A percentile compares a stretch with the other conserved stretches of the same genome.
Conservation (phyloP, 2,888 invertebrate species). For the Ctenicera cuprea region DNA sequence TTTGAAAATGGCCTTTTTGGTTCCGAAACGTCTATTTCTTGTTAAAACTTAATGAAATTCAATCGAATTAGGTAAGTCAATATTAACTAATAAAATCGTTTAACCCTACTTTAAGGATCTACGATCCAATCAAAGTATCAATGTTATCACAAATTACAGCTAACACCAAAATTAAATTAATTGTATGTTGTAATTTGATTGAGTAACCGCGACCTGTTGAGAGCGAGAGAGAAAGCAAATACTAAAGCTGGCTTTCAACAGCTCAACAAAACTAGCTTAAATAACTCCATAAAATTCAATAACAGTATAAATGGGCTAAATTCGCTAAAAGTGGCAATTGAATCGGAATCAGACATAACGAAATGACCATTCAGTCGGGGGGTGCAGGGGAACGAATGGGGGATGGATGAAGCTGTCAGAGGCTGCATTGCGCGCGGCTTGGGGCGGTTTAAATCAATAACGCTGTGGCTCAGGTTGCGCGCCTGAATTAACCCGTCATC, state of each 20-base stretch:
- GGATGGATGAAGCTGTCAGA: constrained; percentile 62
- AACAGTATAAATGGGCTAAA: constrained; percentile 57
- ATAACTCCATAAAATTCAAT: constrained; percentile 54
- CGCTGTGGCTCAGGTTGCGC: constrained; percentile 63
- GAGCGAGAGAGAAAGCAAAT: constrained; percentile 21
- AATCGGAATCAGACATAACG: constrained; percentile 65
- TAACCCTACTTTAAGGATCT: too few relatives aligned
- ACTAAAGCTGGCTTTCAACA: constrained; percentile 26
- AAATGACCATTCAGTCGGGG: constrained; percentile 65
- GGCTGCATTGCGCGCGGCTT: constrained; percentile 64
- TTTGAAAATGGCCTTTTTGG: too few relatives aligned
- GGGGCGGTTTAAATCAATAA: constrained; percentile 65
- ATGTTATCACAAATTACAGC: constrained; percentile 11
- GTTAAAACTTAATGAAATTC: too few relatives aligned
- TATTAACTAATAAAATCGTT: too few relatives aligned
- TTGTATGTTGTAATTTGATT: constrained; percentile 18
- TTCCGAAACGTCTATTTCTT: too few relatives aligned
- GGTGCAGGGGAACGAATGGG: constrained; percentile 50
- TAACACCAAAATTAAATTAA: constrained; percentile 12
- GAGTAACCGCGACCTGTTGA: constrained; percentile 46
- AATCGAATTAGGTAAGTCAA: too few relatives aligned
- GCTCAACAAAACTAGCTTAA: constrained; percentile 48
- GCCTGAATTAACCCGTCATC: constrained; percentile 63
- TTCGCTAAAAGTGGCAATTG: constrained; percentile 61
- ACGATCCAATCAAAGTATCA: constrained; percentile 7